phyloP scores from a whole-genome alignment of 2,797 vertebrate species.

The Discoglossus pictus region DNA sequence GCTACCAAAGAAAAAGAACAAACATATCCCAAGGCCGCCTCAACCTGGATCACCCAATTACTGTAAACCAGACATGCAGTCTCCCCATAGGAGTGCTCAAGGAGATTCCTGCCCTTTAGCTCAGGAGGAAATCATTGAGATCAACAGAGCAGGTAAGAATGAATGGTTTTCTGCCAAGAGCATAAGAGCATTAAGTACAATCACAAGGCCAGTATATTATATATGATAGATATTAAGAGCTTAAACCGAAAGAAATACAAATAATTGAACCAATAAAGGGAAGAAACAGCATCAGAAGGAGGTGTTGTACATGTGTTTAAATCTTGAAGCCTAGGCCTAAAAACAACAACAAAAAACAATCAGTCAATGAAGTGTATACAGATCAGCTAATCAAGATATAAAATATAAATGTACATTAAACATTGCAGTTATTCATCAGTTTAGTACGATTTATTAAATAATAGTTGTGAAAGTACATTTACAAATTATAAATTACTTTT shows the following conservation, averaged over 20 bases:
- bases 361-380: too few relatives aligned
- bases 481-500: too few relatives aligned
- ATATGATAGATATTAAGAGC: constrained; percentile 5
- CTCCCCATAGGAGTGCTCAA: constrained; percentile 54
- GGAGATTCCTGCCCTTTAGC: constrained; percentile 82
- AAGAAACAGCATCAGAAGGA: too few relatives aligned
- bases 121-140: constrained; percentile 94
- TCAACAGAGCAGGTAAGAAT: constrained; percentile 84
- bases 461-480: too few relatives aligned
- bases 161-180: not conserved
- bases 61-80: constrained; percentile 67
- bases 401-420: too few relatives aligned
- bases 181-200: not conserved
- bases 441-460: too few relatives aligned
- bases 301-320: too few relatives aligned
- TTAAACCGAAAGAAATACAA: not conserved
- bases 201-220: not conserved
- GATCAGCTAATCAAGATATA: too few relatives aligned
- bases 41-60: constrained; percentile 71
- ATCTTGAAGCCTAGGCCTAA: too few relatives aligned
- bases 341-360: too few relatives aligned
- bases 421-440: too few relatives aligned
- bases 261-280: too few relatives aligned
- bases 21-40: constrained; percentile 70
- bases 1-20: constrained; percentile 74